Percentiles rank a stretch among this genome's conserved stretches.
Evolutionary conservation across 2,888 invertebrate genomes (phyloP).

Genomic region (Dioctria rufipes): DNA sequence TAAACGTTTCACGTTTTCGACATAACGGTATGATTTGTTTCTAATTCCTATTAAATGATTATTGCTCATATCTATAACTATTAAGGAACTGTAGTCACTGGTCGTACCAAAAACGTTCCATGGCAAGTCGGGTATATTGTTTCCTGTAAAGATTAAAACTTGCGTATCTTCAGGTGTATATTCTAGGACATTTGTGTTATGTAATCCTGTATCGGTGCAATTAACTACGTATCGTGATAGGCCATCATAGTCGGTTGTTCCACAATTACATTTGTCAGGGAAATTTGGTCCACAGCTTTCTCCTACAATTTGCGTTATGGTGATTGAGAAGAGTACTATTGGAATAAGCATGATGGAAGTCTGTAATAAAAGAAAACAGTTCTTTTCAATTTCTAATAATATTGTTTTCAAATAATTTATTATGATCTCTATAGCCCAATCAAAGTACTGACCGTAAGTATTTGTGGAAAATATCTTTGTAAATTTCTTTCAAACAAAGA

Average conservation of each 20-base stretch:
- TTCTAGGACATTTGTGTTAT: slow-evolving; percentile 74
- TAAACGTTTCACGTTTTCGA: slow-evolving; percentile 78
- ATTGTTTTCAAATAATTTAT: too few relatives aligned
- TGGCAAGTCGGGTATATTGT: slow-evolving; percentile 77
- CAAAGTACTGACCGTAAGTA: too few relatives aligned
- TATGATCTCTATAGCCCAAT: too few relatives aligned
- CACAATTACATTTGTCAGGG: slow-evolving; percentile 74
- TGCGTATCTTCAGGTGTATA: slow-evolving; percentile 78
- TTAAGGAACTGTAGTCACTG: slow-evolving; percentile 74
- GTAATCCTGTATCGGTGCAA: slow-evolving; percentile 78
- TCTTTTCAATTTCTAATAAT: too few relatives aligned
- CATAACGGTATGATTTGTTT: slow-evolving; percentile 83
- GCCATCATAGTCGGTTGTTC: slow-evolving; percentile 73
- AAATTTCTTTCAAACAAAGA: too few relatives aligned
- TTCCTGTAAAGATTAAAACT: slow-evolving; percentile 82
- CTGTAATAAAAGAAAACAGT: background rate
- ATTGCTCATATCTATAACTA: slow-evolving; percentile 81
- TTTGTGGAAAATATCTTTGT: too few relatives aligned
- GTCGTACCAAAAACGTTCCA: slow-evolving; percentile 81
- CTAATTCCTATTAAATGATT: slow-evolving; percentile 81
- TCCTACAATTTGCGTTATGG: background rate
- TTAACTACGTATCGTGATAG: slow-evolving; percentile 77
- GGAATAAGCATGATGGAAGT: background rate
- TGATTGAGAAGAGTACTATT: background rate
- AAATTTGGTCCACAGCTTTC: slow-evolving; percentile 71